A percentile compares a stretch with the other conserved stretches of the same genome.
Evolutionary conservation across 2,797 vertebrate genomes (phyloP).

Genomic region (Podarcis siculus): DNA sequence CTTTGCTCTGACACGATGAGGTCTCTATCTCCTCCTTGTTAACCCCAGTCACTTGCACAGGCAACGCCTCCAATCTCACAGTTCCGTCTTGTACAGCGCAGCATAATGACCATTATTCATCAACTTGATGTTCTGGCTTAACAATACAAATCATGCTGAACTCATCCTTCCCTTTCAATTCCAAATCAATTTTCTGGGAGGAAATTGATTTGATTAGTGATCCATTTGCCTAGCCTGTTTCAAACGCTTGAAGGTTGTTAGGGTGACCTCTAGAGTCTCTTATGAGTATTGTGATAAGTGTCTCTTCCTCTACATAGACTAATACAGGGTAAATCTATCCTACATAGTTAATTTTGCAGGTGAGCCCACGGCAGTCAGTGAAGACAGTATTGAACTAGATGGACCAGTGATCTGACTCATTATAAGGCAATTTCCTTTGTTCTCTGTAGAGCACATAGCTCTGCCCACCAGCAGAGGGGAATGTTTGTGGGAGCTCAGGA

Average conservation of each 20-base stretch:
- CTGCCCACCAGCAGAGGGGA: too few species aligned
- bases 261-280: constrained; percentile 16
- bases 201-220: constrained; percentile 52
- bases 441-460: too few species aligned
- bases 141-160: constrained; percentile 45
- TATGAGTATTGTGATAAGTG: neutral
- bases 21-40: constrained; percentile 36
- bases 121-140: constrained; percentile 44
- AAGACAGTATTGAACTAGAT: too few species aligned
- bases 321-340: neutral
- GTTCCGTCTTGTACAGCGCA: constrained; percentile 35
- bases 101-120: constrained; percentile 37
- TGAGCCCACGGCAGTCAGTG: too few species aligned
- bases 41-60: constrained; percentile 17
- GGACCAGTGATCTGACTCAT: too few species aligned
- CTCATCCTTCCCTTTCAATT: constrained; percentile 5
- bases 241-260: neutral
- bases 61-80: constrained; percentile 38
- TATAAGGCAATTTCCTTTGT: neutral
- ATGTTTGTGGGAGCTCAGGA: too few species aligned
- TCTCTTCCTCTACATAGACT: neutral
- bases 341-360: neutral
- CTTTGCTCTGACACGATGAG: neutral
- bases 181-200: constrained; percentile 30
- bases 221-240: neutral